Percentiles rank a stretch among this genome's conserved stretches.
These are phyloP conservation scores for Strigamia transsilvanica DNA, from an alignment of 2,888 invertebrate genomes.

Conservation along the genomic window DNA sequence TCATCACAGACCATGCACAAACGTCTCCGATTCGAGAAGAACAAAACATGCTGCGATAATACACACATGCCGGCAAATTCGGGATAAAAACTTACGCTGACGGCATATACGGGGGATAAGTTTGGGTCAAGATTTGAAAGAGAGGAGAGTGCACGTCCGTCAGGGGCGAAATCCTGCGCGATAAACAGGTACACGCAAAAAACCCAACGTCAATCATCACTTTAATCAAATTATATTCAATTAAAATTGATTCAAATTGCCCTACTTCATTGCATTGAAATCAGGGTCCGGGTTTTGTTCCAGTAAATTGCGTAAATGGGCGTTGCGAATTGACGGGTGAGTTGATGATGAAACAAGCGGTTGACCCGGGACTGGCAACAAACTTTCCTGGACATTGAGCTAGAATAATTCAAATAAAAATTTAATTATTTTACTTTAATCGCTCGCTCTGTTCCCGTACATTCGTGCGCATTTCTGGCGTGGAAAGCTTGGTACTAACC, in stretches of 20 bases:
- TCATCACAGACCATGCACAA: no score
- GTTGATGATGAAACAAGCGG: constrained; percentile 57
- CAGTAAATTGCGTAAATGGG: not conserved
- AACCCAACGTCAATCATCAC: no score
- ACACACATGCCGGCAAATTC: not conserved
- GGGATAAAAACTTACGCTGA: not conserved
- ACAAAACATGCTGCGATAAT: no score
- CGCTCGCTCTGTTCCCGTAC: no score
- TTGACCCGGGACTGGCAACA: constrained; percentile 39
- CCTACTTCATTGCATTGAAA: not conserved
- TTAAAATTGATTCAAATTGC: not conserved
- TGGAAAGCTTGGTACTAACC: not conserved
- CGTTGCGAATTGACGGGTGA: constrained; percentile 50
- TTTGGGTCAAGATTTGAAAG: not conserved
- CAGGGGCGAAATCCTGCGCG: not conserved
- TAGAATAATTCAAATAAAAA: not conserved
- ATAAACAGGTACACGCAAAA: not conserved
- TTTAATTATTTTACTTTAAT: no score
- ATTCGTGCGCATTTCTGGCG: not conserved
- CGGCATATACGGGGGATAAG: not conserved
- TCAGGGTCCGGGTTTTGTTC: not conserved
- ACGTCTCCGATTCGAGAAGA: no score
- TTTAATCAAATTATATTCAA: no score
- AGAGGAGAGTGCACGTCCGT: not conserved
- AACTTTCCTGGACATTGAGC: not conserved